These are phyloP conservation scores for Petrocephalus zakoni DNA, from an alignment of 2,113 vertebrate genomes.

Conservation along the genomic window DNA sequence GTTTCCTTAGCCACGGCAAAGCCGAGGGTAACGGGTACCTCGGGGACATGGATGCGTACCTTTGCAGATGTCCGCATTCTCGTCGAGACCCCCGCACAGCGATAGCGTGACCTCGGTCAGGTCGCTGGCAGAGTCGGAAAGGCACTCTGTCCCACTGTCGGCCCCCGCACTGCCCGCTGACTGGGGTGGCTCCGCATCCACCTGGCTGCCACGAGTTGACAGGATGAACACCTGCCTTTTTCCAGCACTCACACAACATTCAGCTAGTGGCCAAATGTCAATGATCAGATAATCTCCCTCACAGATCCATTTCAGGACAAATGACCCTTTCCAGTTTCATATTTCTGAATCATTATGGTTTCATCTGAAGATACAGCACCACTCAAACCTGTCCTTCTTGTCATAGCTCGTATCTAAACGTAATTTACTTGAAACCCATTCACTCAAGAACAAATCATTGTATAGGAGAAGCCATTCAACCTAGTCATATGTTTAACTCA, in stretches of 20 bases:
- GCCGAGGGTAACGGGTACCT: not conserved
- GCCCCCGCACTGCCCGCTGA: slow-evolving; percentile 90
- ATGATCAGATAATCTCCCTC: not conserved
- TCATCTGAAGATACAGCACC: not conserved
- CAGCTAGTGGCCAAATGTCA: not conserved
- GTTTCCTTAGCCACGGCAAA: not conserved
- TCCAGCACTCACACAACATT: not conserved
- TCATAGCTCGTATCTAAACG: not conserved
- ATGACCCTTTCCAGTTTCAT: not conserved
- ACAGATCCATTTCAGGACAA: not conserved
- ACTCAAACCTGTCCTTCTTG: not conserved
- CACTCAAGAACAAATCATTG: not conserved
- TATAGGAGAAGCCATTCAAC: not conserved
- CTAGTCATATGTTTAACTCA: not conserved
- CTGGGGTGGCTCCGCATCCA: slow-evolving; percentile 82
- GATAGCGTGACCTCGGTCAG: slow-evolving; percentile 93
- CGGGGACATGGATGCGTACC: slow-evolving; percentile 52
- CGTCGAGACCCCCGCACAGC: slow-evolving; percentile 87
- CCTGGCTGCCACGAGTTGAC: slow-evolving; percentile 62
- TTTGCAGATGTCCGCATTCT: slow-evolving; percentile 94
- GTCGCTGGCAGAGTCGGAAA: slow-evolving; percentile 91
- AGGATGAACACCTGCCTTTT: not conserved
- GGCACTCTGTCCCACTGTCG: slow-evolving; percentile 94
- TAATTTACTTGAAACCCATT: not conserved
- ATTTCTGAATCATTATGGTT: not conserved